Evolutionary conservation across 2,113 vertebrate species (phyloP).

Genomic region (Mormyrus lacerda): DNA sequence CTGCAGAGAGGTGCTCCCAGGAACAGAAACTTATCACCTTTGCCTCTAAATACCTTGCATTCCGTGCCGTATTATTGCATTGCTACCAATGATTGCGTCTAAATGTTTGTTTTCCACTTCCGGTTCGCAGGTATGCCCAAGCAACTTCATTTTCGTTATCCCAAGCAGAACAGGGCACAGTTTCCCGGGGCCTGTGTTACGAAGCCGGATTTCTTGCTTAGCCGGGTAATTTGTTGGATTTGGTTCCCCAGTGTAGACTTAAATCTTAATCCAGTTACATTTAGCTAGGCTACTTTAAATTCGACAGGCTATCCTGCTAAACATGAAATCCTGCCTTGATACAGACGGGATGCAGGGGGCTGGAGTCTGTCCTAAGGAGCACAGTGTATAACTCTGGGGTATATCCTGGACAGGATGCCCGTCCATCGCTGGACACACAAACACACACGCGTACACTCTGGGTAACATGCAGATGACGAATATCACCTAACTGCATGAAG

Average conservation of each 20-base stretch:
- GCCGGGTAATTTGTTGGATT: neutral
- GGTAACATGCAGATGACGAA: neutral
- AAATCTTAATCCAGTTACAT: neutral
- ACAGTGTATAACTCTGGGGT: no score
- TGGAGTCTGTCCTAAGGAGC: no score
- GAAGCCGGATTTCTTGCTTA: neutral
- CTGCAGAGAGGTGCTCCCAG: neutral
- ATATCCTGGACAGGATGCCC: no score
- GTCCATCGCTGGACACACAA: no score
- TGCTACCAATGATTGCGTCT: neutral
- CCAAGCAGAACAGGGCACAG: neutral
- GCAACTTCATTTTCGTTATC: neutral
- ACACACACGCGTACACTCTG: neutral
- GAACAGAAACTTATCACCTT: neutral
- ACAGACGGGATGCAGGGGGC: no score
- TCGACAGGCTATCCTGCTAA: no score
- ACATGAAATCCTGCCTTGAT: no score
- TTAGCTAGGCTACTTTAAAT: no score
- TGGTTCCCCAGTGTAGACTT: neutral
- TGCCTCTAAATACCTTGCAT: neutral
- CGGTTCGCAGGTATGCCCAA: neutral
- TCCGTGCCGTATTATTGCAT: neutral
- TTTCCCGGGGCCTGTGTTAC: neutral
- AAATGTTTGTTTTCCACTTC: slow-evolving; percentile 1
- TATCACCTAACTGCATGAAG: neutral